phyloP scores from a whole-genome alignment of 37 sponge, comb jelly and placozoan genomes.

The Ephydatia muelleri region DNA sequence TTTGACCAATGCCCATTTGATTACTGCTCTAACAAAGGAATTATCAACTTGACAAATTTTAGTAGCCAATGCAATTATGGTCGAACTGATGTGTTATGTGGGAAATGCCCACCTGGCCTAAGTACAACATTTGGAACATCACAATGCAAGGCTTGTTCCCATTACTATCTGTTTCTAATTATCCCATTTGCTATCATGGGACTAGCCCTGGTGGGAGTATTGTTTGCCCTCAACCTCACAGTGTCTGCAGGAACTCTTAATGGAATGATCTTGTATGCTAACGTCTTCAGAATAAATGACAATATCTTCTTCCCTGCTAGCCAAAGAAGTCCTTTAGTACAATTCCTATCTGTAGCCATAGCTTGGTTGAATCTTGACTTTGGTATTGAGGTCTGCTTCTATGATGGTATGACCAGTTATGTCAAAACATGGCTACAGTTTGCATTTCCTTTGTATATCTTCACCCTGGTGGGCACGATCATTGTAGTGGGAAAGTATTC shows the following conservation, averaged over 20 bases:
- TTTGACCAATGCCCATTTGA: constrained; percentile 21
- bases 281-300: constrained; percentile 17
- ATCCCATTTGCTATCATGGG: constrained; percentile 18
- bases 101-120: constrained; percentile 16
- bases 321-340: not conserved
- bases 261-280: constrained; percentile 44
- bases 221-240: constrained; percentile 23
- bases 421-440: constrained; percentile 38
- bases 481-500: constrained; percentile 13
- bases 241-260: constrained; percentile 27
- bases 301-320: constrained; percentile 10
- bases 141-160: constrained; percentile 11
- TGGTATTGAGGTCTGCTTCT: constrained; percentile 33
- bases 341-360: not conserved
- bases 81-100: constrained; percentile 37
- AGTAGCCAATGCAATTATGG: constrained; percentile 19
- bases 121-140: constrained; percentile 8
- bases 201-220: constrained; percentile 3
- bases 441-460: constrained; percentile 32
- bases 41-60: not conserved
- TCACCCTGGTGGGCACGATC: not conserved
- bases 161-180: constrained; percentile 11
- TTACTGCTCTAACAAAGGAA: not conserved
- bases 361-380: constrained; percentile 35
- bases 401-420: constrained; percentile 14